Evolutionary conservation across 2,888 invertebrate genomes (phyloP).

Genomic region (Pyrrhosoma nymphula): DNA sequence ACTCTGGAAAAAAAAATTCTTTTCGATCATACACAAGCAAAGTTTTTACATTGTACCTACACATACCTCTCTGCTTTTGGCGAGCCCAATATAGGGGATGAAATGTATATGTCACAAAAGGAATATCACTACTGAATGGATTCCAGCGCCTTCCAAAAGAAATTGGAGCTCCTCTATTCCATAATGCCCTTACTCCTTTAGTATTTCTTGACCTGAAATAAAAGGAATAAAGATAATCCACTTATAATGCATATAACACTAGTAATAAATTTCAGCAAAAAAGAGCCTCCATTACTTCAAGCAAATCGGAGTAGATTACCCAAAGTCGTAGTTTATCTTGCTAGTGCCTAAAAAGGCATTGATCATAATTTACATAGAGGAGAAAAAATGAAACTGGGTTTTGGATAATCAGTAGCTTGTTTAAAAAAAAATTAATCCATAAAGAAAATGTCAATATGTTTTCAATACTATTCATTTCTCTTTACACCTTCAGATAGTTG

Average conservation of each 20-base stretch:
- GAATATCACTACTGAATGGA: slow-evolving; percentile 89
- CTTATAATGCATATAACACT: neutral
- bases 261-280: neutral
- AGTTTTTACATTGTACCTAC: neutral
- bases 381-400: too few relatives aligned
- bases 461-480: too few relatives aligned
- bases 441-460: too few relatives aligned
- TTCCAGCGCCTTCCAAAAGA: slow-evolving; percentile 89
- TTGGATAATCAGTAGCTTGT: too few relatives aligned
- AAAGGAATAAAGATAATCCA: neutral
- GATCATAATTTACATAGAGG: too few relatives aligned
- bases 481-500: too few relatives aligned
- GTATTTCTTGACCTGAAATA: slow-evolving; percentile 84
- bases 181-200: slow-evolving; percentile 87
- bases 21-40: too few relatives aligned
- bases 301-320: neutral
- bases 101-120: slow-evolving; percentile 88
- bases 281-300: neutral
- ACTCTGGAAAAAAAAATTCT: too few relatives aligned
- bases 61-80: slow-evolving; percentile 82
- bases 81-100: slow-evolving; percentile 86
- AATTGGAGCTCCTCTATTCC: slow-evolving; percentile 87
- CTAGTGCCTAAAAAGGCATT: too few relatives aligned
- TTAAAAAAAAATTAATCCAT: too few relatives aligned
- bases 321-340: neutral